These are phyloP conservation scores for Peromyscus californicus DNA, from an alignment of 2,113 vertebrate genomes.

Conservation along the genomic window DNA sequence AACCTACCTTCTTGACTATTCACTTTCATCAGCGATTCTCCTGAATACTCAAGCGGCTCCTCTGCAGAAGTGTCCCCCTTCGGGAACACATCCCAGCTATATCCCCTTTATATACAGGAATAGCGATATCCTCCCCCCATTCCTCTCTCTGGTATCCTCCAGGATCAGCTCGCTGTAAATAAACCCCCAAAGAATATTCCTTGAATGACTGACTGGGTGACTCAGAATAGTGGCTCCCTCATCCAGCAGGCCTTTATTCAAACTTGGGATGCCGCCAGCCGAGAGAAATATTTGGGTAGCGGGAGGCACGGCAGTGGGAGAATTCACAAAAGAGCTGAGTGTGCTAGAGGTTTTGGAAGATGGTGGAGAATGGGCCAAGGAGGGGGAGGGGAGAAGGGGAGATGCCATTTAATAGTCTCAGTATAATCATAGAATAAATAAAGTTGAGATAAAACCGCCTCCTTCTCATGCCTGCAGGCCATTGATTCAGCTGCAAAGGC, in stretches of 20 bases:
- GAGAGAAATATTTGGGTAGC: slow-evolving; percentile 29
- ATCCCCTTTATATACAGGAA: neutral
- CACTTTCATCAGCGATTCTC: neutral
- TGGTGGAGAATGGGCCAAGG: neutral
- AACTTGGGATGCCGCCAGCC: slow-evolving; percentile 51
- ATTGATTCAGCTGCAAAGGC: slow-evolving; percentile 78
- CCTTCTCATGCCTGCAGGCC: slow-evolving; percentile 70
- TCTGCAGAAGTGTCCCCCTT: neutral
- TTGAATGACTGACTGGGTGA: slow-evolving; percentile 20
- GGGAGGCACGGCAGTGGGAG: neutral
- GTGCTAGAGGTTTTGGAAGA: neutral
- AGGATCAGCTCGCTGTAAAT: neutral
- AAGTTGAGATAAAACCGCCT: slow-evolving; percentile 76
- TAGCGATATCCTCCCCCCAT: neutral
- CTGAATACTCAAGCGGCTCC: neutral
- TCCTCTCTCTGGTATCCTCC: neutral
- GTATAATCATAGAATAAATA: slow-evolving; percentile 81
- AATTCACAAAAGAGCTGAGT: slow-evolving; percentile 27
- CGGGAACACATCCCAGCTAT: neutral
- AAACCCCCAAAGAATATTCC: slow-evolving; percentile 4
- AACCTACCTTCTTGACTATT: neutral
- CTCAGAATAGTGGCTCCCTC: neutral
- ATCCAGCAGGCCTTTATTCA: slow-evolving; percentile 27
- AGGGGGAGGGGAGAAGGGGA: neutral
- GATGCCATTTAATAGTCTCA: slow-evolving; percentile 59